Evolutionary conservation across 2,888 invertebrate species (phyloP).

Genomic region (Metallyticus violacea): DNA sequence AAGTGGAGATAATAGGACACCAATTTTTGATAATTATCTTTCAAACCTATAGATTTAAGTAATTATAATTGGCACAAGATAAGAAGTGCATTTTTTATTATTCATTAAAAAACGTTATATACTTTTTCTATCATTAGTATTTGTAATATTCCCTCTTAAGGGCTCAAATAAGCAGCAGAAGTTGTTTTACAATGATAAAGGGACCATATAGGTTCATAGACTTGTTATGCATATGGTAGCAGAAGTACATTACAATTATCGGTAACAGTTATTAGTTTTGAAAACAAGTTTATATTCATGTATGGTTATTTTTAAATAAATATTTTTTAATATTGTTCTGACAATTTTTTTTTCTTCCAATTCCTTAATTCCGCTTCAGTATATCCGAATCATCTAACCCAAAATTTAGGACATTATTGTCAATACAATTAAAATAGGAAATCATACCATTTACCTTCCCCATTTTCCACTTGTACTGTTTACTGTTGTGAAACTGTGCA

Average conservation of each 20-base stretch:
- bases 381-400: no score
- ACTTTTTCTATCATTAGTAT: background rate
- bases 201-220: background rate
- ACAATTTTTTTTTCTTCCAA: background rate
- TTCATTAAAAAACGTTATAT: background rate
- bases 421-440: no score
- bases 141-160: background rate
- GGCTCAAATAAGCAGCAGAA: background rate
- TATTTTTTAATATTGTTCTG: background rate
- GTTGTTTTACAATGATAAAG: background rate
- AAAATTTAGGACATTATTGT: no score
- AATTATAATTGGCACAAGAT: background rate
- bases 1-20: background rate
- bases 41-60: background rate
- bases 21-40: background rate
- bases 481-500: no score
- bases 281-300: background rate
- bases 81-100: background rate
- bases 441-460: no score
- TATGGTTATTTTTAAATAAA: background rate
- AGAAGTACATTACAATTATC: background rate
- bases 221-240: background rate
- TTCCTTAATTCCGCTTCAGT: no score
- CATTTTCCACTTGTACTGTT: no score
- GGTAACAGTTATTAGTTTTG: background rate